These are phyloP conservation scores for Paraplagusia blochii DNA, from an alignment of 2,113 vertebrate species.

Conservation along the genomic window DNA sequence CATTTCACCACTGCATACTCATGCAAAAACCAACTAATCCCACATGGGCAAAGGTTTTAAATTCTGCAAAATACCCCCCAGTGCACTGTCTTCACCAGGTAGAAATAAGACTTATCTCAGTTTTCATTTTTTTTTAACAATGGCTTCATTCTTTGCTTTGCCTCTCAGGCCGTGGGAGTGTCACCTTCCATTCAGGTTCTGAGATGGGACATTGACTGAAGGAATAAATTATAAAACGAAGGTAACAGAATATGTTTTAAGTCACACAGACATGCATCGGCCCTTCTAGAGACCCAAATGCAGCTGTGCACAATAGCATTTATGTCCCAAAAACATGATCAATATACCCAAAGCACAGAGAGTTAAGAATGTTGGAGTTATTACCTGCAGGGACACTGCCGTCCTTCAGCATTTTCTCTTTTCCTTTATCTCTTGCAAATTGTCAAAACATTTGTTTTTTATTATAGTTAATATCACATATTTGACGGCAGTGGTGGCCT, in stretches of 20 bases:
- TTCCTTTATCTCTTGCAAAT: no score
- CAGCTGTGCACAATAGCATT: no score
- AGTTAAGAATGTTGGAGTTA: no score
- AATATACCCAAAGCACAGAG: no score
- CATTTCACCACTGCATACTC: constrained; percentile 35
- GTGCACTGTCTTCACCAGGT: not conserved
- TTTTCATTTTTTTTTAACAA: constrained; percentile 40
- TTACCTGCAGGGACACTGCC: no score
- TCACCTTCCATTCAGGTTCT: constrained; percentile 38
- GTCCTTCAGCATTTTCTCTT: no score
- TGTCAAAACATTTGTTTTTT: no score
- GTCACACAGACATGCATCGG: not conserved
- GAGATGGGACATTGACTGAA: constrained; percentile 24
- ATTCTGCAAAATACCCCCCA: constrained; percentile 24
- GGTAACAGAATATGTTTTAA: constrained; percentile 53
- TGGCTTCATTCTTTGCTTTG: constrained; percentile 25
- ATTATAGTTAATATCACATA: no score
- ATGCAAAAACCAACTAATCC: constrained; percentile 21
- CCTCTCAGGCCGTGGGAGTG: constrained; percentile 32
- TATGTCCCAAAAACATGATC: no score
- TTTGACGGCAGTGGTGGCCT: no score
- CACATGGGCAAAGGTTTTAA: constrained; percentile 10
- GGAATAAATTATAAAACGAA: constrained; percentile 61
- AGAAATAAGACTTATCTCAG: constrained; percentile 39
- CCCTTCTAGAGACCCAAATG: no score